Conservation (phyloP, 2,113 vertebrate species). For the Prionailurus bengalensis region DNA sequence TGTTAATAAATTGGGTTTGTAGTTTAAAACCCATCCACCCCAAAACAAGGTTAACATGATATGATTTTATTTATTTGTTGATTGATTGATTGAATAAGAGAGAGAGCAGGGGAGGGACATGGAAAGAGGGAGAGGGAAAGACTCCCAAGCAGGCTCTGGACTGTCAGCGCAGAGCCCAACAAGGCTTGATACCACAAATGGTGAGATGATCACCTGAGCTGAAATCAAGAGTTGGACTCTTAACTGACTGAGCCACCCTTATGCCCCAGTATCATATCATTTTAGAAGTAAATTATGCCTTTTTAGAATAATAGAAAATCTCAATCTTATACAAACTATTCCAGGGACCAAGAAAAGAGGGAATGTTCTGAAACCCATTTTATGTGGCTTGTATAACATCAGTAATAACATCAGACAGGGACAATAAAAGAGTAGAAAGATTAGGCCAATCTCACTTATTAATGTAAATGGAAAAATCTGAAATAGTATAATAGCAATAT, state of each 20-base stretch:
- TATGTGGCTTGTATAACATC: neutral
- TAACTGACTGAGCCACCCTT: no score
- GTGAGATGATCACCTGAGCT: no score
- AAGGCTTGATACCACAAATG: no score
- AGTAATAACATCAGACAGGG: neutral
- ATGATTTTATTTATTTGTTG: neutral
- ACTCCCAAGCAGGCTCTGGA: no score
- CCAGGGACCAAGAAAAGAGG: neutral
- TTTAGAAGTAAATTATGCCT: conserved; percentile 19
- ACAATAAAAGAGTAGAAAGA: neutral
- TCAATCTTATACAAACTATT: neutral
- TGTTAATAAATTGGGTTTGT: neutral
- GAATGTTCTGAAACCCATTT: neutral
- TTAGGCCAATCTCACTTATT: neutral
- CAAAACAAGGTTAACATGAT: neutral
- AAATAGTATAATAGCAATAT: neutral
- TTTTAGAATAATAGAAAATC: neutral
- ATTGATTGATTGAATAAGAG: no score
- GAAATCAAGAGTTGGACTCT: no score
- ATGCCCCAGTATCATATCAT: neutral
- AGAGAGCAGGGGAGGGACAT: no score
- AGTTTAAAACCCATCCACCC: neutral
- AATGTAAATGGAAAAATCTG: neutral
- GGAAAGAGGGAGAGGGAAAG: no score
- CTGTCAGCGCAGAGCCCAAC: no score